These are phyloP conservation scores for Chrysochloris asiatica DNA, from an alignment of 2,113 vertebrate genomes.

Conservation along the genomic window DNA sequence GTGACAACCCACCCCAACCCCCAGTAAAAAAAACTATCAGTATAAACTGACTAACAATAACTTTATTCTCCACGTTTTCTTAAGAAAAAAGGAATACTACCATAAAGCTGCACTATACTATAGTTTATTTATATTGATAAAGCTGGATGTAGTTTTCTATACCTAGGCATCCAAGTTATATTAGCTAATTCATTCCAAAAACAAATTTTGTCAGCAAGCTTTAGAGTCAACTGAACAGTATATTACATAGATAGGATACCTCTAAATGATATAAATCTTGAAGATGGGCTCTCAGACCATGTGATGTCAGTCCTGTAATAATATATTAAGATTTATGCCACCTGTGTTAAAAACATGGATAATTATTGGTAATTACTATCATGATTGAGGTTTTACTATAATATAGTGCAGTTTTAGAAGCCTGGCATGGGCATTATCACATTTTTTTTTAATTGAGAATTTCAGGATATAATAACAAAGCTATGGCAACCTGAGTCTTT, in stretches of 20 bases:
- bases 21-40: conserved; percentile 50
- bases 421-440: conserved; percentile 81
- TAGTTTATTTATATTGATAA: conserved; percentile 80
- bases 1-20: conserved; percentile 73
- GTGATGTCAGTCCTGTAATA: conserved; percentile 92
- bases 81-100: conserved; percentile 75
- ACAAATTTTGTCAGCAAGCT: conserved; percentile 84
- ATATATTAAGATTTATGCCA: conserved; percentile 94
- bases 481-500: conserved; percentile 72
- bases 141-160: conserved; percentile 75
- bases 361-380: conserved; percentile 88
- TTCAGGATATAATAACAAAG: conserved; percentile 68
- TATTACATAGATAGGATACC: conserved; percentile 90
- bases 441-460: conserved; percentile 75
- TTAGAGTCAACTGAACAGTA: conserved; percentile 85
- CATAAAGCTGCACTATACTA: conserved; percentile 92
- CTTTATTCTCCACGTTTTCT: conserved; percentile 62
- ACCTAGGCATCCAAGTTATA: conserved; percentile 80
- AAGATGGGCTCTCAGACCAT: conserved; percentile 90
- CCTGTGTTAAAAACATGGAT: conserved; percentile 92
- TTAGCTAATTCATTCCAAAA: conserved; percentile 79
- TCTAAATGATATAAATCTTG: conserved; percentile 91
- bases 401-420: conserved; percentile 92
- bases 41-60: conserved; percentile 80
- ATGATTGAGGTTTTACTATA: conserved; percentile 87